Evolutionary conservation across 2,797 vertebrate species (phyloP).

Genomic region (Dromococcyx pavoninus): DNA sequence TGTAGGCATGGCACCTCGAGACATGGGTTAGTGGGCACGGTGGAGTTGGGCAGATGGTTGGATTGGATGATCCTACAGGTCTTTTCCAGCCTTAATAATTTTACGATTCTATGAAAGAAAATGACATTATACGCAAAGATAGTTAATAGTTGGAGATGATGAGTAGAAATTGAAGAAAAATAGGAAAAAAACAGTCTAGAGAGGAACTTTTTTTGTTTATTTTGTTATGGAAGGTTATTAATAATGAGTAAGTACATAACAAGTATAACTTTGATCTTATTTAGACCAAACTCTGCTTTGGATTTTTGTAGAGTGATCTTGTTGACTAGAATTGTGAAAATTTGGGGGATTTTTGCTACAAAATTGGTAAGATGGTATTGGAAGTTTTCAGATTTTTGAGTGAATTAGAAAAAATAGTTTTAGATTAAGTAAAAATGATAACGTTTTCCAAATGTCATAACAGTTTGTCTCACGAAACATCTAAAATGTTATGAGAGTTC

Average conservation of each 20-base stretch:
- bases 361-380: background rate
- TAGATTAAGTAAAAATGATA: background rate
- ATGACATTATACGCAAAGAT: background rate
- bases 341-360: background rate
- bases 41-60: too few species aligned
- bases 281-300: background rate
- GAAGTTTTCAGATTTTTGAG: background rate
- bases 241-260: background rate
- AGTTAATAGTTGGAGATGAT: background rate
- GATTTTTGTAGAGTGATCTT: background rate
- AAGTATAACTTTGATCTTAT: background rate
- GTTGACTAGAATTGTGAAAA: background rate
- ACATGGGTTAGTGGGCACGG: too few species aligned
- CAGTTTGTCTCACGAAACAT: background rate
- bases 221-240: background rate
- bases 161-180: background rate
- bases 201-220: background rate
- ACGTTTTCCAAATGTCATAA: background rate
- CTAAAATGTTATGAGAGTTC: constrained; percentile 3
- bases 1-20: too few species aligned
- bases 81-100: too few species aligned
- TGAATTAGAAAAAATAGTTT: background rate
- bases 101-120: background rate
- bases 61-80: too few species aligned
- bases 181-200: background rate